Evolutionary conservation across 2,113 vertebrate genomes (phyloP).

Genomic region (Mus spicilegus): DNA sequence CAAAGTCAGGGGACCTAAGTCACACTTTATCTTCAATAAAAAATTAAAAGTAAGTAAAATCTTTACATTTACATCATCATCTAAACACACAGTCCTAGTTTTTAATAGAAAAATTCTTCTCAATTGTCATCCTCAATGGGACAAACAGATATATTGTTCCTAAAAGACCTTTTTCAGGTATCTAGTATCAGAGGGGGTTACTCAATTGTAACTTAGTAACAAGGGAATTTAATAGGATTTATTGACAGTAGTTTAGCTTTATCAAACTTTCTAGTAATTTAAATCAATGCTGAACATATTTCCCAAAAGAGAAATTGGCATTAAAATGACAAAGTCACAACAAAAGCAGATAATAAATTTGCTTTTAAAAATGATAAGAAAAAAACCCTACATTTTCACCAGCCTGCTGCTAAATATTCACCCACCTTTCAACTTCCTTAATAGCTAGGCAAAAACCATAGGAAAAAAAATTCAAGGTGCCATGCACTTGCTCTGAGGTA

Average conservation of each 20-base stretch:
- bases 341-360: not conserved
- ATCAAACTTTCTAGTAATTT: not conserved
- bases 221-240: not conserved
- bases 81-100: not conserved
- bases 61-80: not conserved
- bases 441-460: not conserved
- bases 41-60: conserved; percentile 16
- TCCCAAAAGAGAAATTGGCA: conserved; percentile 40
- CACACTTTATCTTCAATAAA: conserved; percentile 35
- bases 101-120: not conserved
- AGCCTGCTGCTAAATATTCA: not conserved
- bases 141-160: not conserved
- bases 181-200: not conserved
- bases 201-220: not conserved
- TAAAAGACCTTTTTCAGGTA: conserved; percentile 15
- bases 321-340: conserved; percentile 53
- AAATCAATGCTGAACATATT: not conserved
- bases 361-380: not conserved
- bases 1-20: not conserved
- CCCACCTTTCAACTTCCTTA: conserved; percentile 33
- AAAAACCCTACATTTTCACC: not conserved
- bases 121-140: not conserved
- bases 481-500: conserved; percentile 6
- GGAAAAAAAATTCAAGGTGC: not conserved
- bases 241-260: not conserved